Evolutionary conservation across 2,797 vertebrate genomes (phyloP).

Genomic region (Malurus splendens): DNA sequence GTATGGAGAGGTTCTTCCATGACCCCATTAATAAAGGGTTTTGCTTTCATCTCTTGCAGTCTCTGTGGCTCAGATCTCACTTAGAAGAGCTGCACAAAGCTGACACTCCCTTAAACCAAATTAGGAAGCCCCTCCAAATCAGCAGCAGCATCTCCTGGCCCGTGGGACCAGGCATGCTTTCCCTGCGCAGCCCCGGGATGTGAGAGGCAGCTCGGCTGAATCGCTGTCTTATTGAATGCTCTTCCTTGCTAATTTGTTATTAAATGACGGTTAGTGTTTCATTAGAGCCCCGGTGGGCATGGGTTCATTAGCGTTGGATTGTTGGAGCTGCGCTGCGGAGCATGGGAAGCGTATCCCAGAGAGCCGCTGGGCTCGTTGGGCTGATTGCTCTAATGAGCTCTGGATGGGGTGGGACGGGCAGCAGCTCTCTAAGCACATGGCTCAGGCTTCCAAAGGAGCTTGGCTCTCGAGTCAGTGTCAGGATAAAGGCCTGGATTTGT

Average conservation of each 20-base stretch:
- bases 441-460: background rate
- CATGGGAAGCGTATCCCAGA: background rate
- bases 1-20: background rate
- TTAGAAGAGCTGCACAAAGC: background rate
- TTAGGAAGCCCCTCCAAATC: background rate
- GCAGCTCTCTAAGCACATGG: background rate
- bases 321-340: background rate
- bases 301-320: background rate
- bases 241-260: background rate
- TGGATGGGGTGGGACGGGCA: background rate
- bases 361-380: accelerated
- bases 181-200: accelerated
- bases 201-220: accelerated
- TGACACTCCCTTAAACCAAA: background rate
- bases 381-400: background rate
- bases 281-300: background rate
- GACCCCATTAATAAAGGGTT: background rate
- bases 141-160: background rate
- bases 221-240: background rate
- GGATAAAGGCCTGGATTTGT: background rate
- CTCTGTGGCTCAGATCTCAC: background rate
- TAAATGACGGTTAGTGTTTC: background rate
- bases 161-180: accelerated
- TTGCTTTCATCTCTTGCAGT: background rate
- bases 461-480: accelerated